These are phyloP conservation scores for Saturnia japonica DNA, from an alignment of 2,888 invertebrate species.

Conservation along the genomic window DNA sequence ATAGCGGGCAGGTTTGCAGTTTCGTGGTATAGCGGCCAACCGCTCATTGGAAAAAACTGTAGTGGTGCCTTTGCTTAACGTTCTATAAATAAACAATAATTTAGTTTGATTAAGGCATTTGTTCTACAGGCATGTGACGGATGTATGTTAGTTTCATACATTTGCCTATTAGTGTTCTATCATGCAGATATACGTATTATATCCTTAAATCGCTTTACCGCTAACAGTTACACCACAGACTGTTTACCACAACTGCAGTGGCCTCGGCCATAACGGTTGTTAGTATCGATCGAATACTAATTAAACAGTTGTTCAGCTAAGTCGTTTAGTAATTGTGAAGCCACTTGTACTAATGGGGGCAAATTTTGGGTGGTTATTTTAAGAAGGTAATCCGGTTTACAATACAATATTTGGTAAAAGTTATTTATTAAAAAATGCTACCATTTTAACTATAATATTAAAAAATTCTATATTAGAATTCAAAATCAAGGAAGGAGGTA, in stretches of 20 bases:
- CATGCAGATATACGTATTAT: too few species aligned
- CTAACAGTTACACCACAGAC: background rate
- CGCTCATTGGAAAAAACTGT: too few species aligned
- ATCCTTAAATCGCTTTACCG: background rate
- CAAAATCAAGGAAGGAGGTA: too few species aligned
- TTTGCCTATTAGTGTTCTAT: too few species aligned
- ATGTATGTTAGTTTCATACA: too few species aligned
- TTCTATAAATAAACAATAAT: too few species aligned
- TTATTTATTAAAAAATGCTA: background rate
- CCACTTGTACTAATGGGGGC: background rate
- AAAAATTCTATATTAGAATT: too few species aligned
- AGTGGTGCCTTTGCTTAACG: too few species aligned
- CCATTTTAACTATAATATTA: background rate
- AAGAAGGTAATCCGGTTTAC: background rate
- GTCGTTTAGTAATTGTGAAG: background rate
- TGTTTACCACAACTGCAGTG: conserved; percentile 8
- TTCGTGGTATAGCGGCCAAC: too few species aligned
- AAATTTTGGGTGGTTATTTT: background rate
- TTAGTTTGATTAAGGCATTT: too few species aligned
- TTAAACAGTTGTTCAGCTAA: conserved; percentile 4
- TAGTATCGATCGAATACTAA: conserved; percentile 14
- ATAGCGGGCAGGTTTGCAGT: too few species aligned
- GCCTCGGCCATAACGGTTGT: conserved; percentile 26
- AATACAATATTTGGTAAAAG: background rate
- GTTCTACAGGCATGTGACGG: too few species aligned